phyloP scores from a whole-genome alignment of 2,113 vertebrate genomes.

The Sceloporus tristichus region DNA sequence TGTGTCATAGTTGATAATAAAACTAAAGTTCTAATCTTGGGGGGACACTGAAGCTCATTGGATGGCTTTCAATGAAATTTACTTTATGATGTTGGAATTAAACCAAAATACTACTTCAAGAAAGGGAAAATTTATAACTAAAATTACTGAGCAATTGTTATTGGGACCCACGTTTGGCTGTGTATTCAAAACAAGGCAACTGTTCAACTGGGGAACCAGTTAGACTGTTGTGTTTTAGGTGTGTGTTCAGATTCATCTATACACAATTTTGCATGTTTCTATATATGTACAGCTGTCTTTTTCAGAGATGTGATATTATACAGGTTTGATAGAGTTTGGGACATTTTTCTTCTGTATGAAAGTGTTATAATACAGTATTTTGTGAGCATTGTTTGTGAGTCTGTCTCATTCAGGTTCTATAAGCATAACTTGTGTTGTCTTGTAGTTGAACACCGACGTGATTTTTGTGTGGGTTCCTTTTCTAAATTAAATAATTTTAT shows the following conservation, averaged over 20 bases:
- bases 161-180: neutral
- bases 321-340: neutral
- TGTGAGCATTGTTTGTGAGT: neutral
- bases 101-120: neutral
- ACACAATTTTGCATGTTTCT: neutral
- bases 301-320: neutral
- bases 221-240: neutral
- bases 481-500: neutral
- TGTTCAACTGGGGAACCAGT: neutral
- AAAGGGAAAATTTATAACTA: neutral
- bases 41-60: neutral
- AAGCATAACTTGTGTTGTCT: neutral
- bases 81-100: neutral
- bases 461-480: constrained; percentile 8
- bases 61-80: constrained; percentile 3
- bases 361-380: neutral
- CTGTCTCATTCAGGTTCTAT: constrained; percentile 7
- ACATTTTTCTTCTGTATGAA: neutral
- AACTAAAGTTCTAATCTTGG: neutral
- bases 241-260: neutral
- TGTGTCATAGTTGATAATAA: neutral
- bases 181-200: neutral
- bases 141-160: neutral
- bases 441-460: constrained; percentile 7
- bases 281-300: neutral